phyloP scores from a whole-genome alignment of 2,797 vertebrate genomes.

The Mareca penelope region DNA sequence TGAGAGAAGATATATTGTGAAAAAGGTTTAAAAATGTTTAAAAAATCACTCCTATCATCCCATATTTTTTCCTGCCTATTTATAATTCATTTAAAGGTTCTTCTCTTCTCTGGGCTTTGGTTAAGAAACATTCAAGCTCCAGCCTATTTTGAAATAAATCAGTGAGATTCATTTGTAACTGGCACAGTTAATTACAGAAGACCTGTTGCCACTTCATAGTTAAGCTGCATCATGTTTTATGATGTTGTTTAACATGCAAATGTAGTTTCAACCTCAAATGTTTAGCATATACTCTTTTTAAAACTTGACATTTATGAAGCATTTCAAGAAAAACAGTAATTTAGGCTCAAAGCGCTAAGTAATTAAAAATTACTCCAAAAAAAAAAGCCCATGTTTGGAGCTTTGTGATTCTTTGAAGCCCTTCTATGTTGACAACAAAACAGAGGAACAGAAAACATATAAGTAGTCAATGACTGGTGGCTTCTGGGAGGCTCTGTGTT shows the following conservation, averaged over 20 bases:
- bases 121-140: neutral
- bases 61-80: neutral
- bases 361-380: neutral
- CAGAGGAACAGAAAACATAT: neutral
- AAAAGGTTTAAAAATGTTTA: neutral
- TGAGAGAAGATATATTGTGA: neutral
- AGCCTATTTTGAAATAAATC: neutral
- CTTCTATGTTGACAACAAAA: neutral
- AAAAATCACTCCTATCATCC: neutral
- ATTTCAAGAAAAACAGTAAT: neutral
- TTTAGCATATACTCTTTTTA: neutral
- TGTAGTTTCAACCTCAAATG: neutral
- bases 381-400: neutral
- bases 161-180: neutral
- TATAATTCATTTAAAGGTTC: neutral
- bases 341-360: neutral
- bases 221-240: neutral
- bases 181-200: conserved; percentile 2
- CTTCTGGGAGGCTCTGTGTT: neutral
- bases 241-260: neutral
- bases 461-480: neutral
- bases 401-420: neutral
- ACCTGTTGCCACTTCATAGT: neutral
- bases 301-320: neutral
- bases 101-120: neutral